Base-by-base conservation (phyloP, 2,113 vertebrate species). In the Hypomesus transpacificus region DNA sequence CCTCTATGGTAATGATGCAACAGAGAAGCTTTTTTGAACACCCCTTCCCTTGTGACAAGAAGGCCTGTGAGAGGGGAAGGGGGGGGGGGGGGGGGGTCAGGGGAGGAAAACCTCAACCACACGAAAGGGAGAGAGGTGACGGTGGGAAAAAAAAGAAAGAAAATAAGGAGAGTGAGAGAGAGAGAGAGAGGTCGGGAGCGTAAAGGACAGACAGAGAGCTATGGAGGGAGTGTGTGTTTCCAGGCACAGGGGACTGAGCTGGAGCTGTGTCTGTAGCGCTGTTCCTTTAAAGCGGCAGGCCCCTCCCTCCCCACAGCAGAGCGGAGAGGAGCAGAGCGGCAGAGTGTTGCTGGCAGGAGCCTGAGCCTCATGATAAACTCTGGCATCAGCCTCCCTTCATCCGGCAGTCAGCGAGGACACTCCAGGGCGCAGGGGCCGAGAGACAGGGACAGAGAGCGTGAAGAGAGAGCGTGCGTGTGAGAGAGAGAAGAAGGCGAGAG, bases 301-400 rank as follows among this genome's bases (percentile, higher is more conserved):
- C 85, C 89, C 90, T 70, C 86, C 62, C 77, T 82, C 77, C 20
- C 3, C 76, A 26, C 84, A 75, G 80, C 51, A 8, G 58, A 78
- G 62, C 46, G 16, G 85, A 89, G 81, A 82, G 17, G 39, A 87
- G 73, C 81, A 79, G 84, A 81, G 63, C 73, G 86, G 85, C 80
- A 31, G 86, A 90, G 88, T 85, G 85, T 71, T 77, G 82, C 87
- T 90, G 86, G 87, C 83, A 89, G 87, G 82, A 90, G 90, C 91
- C 89, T 78, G 83, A 90, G 91, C 91, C 88, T 90, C 90, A 90
- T 87, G 70, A 91, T 84, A 90, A 92, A 92, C 89, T 92, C 89
- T 89, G 93, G 91, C 91, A 90, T 90, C 92, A 91, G 91, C 90
- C 92, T 89, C 82, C 80, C 85, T 84, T 86, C 87, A 88, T 90